Base-by-base conservation (phyloP, 2,797 vertebrate species). In the Amniataba percoides region DNA sequence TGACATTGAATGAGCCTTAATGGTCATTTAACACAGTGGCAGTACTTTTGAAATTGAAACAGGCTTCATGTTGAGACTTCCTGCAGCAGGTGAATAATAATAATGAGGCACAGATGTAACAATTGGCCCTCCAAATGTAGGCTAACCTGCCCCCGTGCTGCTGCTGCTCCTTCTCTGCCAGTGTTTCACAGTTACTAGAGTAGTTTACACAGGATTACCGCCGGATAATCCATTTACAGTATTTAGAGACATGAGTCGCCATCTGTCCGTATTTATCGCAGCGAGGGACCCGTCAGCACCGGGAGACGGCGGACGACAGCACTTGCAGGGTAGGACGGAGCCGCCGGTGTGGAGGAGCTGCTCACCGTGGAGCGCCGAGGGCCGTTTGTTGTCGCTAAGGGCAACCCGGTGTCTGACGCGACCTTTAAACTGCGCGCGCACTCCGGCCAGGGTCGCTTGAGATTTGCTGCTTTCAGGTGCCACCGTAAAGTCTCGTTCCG, bases 131-230 rank as follows among this genome's bases (percentile, higher is more conserved):
- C 48, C 15, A 52, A 71, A 80, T 75, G 48, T 58, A 66, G 71
- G 71, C 70, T 85, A 65, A 67, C 65, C 74, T 68, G 71, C 10
- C 64, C 59, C 59, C 39, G 53, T 7, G 71, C 58, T 77, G 76
- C 58, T 77, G 76, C 60, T 74, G 67, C 65, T 55, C 71, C 70
- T 59, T 86, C 81, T 71, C 86, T 73, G 39, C n/a, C 84, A 23
- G 80, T 86, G 86, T 81, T 81, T 81, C 86, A 70, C 85, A 81
- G 87, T 85, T 71, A 91, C 78, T 89, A 92, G 92, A 90, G 90
- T 94, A 91, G 91, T 94, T 94, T 95, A 93, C 91, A 95, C 88
- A 75, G 93, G 95, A 95, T 96, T 94, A 95, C 82, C 51, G 55
- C 36, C 36, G 82, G 90, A 92, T 95, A 94, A 95, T 95, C 95